A percentile compares a stretch with the other conserved stretches of the same genome.
Evolutionary conservation across 1,140 invertebrate genomes (phyloP).

Genomic region (Platorchestia sp.): DNA sequence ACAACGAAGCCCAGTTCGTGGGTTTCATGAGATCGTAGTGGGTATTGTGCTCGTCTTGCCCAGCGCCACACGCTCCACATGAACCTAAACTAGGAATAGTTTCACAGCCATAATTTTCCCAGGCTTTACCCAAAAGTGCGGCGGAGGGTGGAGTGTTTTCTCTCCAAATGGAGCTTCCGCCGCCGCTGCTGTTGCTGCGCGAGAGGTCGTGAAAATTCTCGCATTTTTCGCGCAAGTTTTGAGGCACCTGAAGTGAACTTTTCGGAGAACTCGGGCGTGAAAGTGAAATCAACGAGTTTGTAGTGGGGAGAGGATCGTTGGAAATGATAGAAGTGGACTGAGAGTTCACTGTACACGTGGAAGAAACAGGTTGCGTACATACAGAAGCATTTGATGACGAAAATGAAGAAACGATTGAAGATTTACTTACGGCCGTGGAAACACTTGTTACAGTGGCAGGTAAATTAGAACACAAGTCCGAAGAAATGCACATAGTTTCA

Average conservation of each 20-base stretch:
- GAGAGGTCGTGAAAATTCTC: neutral
- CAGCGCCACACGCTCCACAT: neutral
- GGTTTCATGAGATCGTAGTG: neutral
- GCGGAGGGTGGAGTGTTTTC: neutral
- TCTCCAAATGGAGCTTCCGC: neutral
- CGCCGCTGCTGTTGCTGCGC: neutral
- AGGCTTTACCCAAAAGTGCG: neutral
- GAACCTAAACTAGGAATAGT: neutral
- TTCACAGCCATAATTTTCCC: constrained; percentile 17
- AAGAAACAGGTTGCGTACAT: neutral
- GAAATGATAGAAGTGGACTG: neutral
- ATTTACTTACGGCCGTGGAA: neutral
- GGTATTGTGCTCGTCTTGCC: neutral
- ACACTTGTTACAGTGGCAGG: neutral
- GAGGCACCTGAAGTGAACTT: neutral
- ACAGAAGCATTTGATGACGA: neutral
- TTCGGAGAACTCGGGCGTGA: neutral
- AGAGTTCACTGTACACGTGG: neutral
- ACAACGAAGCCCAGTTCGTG: neutral
- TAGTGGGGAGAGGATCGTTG: neutral
- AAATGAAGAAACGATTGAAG: neutral
- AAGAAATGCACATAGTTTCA: neutral
- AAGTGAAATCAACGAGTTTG: neutral
- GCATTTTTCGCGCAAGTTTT: neutral
- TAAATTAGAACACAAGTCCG: neutral